Percentiles rank a stretch among this genome's conserved stretches.
Conservation (phyloP, 92 coral and sea anemone species). For the Isaurus tuberculatus region DNA sequence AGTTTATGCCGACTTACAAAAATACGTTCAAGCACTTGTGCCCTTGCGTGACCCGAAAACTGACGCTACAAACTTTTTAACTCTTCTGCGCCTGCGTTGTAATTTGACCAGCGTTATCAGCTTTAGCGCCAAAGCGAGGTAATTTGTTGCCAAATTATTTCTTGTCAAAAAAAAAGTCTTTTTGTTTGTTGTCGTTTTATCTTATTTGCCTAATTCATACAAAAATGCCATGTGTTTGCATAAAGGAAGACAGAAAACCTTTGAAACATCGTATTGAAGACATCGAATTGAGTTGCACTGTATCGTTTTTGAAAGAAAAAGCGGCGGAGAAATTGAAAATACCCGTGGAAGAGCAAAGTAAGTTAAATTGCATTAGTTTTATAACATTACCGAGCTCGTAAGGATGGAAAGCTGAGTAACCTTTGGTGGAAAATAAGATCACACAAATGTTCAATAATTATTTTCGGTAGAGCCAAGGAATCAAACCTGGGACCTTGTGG, state of each 20-base stretch:
- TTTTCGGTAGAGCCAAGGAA: too few species aligned
- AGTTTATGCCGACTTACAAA: too few species aligned
- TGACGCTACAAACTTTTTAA: too few species aligned
- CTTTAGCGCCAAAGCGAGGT: slow-evolving; percentile 35
- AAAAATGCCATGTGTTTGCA: slow-evolving; percentile 90
- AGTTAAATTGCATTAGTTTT: not conserved
- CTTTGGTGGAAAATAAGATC: too few species aligned
- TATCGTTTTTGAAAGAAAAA: slow-evolving; percentile 76
- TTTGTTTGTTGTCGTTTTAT: not conserved
- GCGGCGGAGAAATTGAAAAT: slow-evolving; percentile 78
- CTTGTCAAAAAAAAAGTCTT: not conserved
- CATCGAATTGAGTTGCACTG: slow-evolving; percentile 71
- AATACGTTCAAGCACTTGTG: too few species aligned
- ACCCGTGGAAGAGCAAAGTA: slow-evolving; percentile 87
- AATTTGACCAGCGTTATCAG: not conserved
- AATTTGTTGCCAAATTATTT: not conserved
- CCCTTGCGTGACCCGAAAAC: too few species aligned
- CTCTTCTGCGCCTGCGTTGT: slow-evolving; percentile 6
- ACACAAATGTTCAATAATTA: too few species aligned
- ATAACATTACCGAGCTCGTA: too few species aligned
- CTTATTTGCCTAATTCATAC: too few species aligned
- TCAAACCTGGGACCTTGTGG: too few species aligned
- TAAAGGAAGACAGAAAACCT: slow-evolving; percentile 77
- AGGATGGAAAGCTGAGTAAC: too few species aligned
- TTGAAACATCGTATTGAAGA: slow-evolving; percentile 85